Base-by-base conservation (phyloP, 2,888 invertebrate species). In the Scaeva pyrastri region DNA sequence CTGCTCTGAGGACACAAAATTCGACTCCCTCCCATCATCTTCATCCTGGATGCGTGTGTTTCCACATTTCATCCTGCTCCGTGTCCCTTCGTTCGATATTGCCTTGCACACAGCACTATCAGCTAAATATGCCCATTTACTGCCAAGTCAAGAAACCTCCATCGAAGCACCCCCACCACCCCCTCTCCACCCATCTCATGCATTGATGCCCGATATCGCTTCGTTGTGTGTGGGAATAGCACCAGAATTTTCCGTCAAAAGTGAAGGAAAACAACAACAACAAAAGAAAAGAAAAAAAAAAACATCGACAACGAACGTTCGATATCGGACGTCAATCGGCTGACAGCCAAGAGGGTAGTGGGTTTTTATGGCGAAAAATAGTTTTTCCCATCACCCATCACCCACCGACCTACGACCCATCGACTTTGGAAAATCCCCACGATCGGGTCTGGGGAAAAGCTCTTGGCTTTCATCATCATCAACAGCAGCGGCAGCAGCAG, bases 321-420 rank as follows among this genome's bases (percentile, higher is more conserved):
- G 74, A 86, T 86, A 86, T 86, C 86, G 86, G 86, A 74, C 86
- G 82, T 86, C 86, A 82, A 86, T 86, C 86, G 82, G 74, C 56
- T 82, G 82, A 73, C 77, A 77, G 74, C 52, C 50, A 58, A 50
- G 72, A 52, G 75, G 74, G 68, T 73, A 48, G 66, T 16, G 48
- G 74, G 72, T 21, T 39, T 19, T 16, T 64, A 41, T 50, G 76
- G 52, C 62, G 48, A 74, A 74, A 31, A 82, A 60, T 86, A 86
- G 86, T 86, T 86, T 85, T 58, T n/a, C 31, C 31, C 48, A 62
- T 39, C 23, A 6, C 16, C 64, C 21, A 39, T 16, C 48, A 60
- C 12, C 39, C n/a, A n/a, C n/a, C n/a, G n/a, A n/a, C n/a, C n/a
- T n/a, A n/a, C n/a, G n/a, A n/a, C n/a, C n/a, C n/a, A n/a, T n/a